These are phyloP conservation scores for Carcina quercana DNA, from an alignment of 2,888 invertebrate genomes.

Conservation along the genomic window DNA sequence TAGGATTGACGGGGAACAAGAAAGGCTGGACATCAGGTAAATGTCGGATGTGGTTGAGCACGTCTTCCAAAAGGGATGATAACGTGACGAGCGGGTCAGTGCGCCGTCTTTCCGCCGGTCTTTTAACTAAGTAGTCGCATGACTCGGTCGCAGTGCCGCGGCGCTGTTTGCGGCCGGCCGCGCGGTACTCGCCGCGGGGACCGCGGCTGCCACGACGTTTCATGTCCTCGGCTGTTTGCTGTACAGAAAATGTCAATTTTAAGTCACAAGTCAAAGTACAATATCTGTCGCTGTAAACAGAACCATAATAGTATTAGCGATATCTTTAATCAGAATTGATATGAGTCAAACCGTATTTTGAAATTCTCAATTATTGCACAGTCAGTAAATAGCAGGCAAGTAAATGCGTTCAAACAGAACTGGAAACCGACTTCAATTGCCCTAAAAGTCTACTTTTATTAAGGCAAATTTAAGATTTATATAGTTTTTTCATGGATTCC, in stretches of 20 bases:
- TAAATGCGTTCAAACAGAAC: too few relatives aligned
- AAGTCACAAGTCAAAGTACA: too few relatives aligned
- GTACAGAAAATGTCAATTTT: slow-evolving; percentile 5
- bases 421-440: too few relatives aligned
- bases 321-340: too few relatives aligned
- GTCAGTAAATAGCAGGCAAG: too few relatives aligned
- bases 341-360: too few relatives aligned
- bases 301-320: too few relatives aligned
- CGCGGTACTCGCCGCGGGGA: slow-evolving; percentile 77
- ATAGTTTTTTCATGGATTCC: too few relatives aligned
- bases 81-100: slow-evolving; percentile 98
- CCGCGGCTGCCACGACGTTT: slow-evolving; percentile 85
- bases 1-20: slow-evolving; percentile 94
- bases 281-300: too few relatives aligned
- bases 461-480: too few relatives aligned
- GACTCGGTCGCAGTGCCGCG: slow-evolving; percentile 52
- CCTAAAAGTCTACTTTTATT: too few relatives aligned
- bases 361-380: too few relatives aligned
- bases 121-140: slow-evolving; percentile 90
- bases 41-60: slow-evolving; percentile 93
- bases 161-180: slow-evolving; percentile 36
- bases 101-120: slow-evolving; percentile 91
- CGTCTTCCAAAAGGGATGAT: slow-evolving; percentile 91
- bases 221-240: slow-evolving; percentile 89
- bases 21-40: slow-evolving; percentile 95